Evolutionary conservation across 1,140 invertebrate genomes (phyloP).

Genomic region (Drosophila equinoxialis): DNA sequence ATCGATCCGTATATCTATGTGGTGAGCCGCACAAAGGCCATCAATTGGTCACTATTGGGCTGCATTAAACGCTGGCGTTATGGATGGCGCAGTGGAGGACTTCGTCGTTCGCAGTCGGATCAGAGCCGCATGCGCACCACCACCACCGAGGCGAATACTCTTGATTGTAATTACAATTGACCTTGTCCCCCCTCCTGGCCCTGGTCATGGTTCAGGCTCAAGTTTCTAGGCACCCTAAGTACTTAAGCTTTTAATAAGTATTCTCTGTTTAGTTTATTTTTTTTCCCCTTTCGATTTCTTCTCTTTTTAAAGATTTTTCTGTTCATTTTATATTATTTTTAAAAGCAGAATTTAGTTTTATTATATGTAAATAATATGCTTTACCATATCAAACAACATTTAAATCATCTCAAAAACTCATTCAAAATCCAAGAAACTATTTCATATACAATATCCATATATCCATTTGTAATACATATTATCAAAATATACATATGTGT

Average conservation of each 20-base stretch:
- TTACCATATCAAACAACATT: slow-evolving; percentile 56
- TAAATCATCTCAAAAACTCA: slow-evolving; percentile 37
- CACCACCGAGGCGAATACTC: slow-evolving; percentile 72
- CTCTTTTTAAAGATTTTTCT: not conserved
- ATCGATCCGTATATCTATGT: slow-evolving; percentile 93
- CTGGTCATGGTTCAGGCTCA: slow-evolving; percentile 19
- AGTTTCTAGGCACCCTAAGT: slow-evolving; percentile 33
- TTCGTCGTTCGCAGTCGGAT: slow-evolving; percentile 76
- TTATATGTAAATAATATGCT: slow-evolving; percentile 52
- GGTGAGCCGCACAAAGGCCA: slow-evolving; percentile 85
- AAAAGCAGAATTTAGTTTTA: not conserved
- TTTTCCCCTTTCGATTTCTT: not conserved
- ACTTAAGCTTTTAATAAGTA: slow-evolving; percentile 33
- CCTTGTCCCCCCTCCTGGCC: slow-evolving; percentile 8
- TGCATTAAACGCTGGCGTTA: slow-evolving; percentile 74
- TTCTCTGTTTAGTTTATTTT: not conserved
- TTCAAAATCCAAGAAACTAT: slow-evolving; percentile 26
- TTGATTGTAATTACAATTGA: slow-evolving; percentile 63
- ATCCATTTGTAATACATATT: not conserved
- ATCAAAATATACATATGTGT: slow-evolving; percentile 4
- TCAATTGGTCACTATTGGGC: slow-evolving; percentile 66
- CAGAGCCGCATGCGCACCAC: slow-evolving; percentile 78
- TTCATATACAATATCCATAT: slow-evolving; percentile 19
- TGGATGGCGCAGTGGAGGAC: slow-evolving; percentile 57
- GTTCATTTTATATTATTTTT: not conserved